Conservation (phyloP, 2,797 vertebrate species). For the Bucorvus abyssinicus region DNA sequence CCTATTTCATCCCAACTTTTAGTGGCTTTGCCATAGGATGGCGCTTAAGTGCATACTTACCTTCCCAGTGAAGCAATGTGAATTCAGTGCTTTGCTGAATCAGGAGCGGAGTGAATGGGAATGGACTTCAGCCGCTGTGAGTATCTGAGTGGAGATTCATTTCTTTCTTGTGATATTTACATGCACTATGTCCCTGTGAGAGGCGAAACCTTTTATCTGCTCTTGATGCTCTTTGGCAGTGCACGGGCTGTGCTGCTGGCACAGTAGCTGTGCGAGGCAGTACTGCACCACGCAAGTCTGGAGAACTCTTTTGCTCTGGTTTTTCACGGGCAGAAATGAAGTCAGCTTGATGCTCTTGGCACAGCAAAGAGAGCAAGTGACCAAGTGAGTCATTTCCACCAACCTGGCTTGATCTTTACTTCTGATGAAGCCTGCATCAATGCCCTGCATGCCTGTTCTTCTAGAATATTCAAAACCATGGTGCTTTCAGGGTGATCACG, state of each 20-base stretch:
- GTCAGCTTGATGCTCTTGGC: not conserved
- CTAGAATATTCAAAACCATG: conserved; percentile 9
- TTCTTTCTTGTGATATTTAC: not conserved
- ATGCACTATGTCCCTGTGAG: not conserved
- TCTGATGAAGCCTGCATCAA: not conserved
- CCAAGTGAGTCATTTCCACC: not conserved
- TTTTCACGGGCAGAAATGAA: not conserved
- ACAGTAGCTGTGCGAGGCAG: too few relatives aligned
- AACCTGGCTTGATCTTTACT: not conserved
- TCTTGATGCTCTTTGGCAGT: not conserved
- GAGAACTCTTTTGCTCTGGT: not conserved
- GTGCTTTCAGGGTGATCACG: not conserved
- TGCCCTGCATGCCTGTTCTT: conserved; percentile 9
- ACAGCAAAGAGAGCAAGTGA: not conserved
- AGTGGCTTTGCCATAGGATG: not conserved
- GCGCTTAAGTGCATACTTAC: not conserved
- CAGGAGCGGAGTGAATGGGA: not conserved
- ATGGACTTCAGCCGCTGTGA: not conserved
- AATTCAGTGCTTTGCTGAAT: not conserved
- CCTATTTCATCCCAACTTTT: not conserved
- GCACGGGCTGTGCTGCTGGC: not conserved
- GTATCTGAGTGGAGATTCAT: not conserved
- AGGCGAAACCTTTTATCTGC: not conserved
- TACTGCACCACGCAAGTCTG: not conserved
- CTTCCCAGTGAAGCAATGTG: not conserved